Evolutionary conservation across 2,888 invertebrate genomes (phyloP).

Genomic region (Nesidiocoris tenuis): DNA sequence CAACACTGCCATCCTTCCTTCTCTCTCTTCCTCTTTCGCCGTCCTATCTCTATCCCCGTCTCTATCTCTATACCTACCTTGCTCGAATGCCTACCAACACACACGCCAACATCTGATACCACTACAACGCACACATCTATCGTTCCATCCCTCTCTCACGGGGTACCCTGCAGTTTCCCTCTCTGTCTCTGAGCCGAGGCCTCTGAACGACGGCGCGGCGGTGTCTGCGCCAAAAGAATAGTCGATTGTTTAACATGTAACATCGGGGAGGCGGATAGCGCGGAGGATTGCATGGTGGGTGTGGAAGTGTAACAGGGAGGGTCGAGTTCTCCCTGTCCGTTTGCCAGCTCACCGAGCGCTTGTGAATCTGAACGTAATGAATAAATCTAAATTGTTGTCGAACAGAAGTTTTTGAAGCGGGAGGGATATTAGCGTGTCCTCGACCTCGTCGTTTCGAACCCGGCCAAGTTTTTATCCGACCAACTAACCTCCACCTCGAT

Average conservation of each 20-base stretch:
- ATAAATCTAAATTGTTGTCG: not conserved
- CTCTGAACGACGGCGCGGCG: not conserved
- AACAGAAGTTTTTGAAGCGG: not conserved
- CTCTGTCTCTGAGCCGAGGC: not conserved
- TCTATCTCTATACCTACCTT: not conserved
- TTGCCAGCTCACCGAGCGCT: not conserved
- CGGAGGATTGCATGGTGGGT: not conserved
- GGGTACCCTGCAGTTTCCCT: not conserved
- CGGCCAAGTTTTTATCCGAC: not conserved
- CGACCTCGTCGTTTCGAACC: not conserved
- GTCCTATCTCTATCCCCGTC: not conserved
- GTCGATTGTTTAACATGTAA: not conserved
- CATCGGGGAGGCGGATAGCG: too few species aligned
- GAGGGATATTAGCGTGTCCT: not conserved
- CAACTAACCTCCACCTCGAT: not conserved
- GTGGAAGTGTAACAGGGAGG: not conserved
- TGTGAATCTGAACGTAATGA: not conserved
- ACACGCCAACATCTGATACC: not conserved
- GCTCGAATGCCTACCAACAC: not conserved
- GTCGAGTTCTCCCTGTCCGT: not conserved
- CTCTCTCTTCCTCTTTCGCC: not conserved
- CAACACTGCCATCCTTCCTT: constrained; percentile 36
- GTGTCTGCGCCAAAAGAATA: not conserved
- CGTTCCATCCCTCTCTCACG: not conserved
- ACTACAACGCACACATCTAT: not conserved